These are phyloP conservation scores for Incurvaria masculella DNA, from an alignment of 2,888 invertebrate species.

Conservation along the genomic window DNA sequence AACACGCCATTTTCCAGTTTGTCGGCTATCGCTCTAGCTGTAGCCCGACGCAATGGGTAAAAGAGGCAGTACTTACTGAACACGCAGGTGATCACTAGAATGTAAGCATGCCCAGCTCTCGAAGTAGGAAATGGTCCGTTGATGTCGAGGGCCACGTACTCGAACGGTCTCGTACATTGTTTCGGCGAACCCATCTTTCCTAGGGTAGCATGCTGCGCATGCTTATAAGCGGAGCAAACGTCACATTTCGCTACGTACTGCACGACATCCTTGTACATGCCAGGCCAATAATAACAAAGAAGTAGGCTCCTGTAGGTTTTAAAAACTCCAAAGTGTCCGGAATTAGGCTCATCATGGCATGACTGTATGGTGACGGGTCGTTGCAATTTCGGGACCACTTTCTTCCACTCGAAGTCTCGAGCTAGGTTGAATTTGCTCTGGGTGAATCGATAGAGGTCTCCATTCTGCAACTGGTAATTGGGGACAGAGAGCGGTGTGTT, in stretches of 20 bases:
- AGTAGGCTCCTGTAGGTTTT: constrained; percentile 18
- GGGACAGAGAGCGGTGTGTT: constrained; percentile 2
- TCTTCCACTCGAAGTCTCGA: neutral
- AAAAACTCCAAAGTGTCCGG: constrained; percentile 17
- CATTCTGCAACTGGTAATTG: constrained; percentile 6
- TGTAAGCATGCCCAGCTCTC: neutral
- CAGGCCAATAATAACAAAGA: constrained; percentile 16
- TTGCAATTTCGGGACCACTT: no score
- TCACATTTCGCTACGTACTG: constrained; percentile 12
- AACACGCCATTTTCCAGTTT: neutral
- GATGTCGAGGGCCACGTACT: constrained; percentile 16
- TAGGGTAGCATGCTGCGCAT: constrained; percentile 9
- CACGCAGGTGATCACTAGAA: neutral
- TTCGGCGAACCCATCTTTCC: constrained; percentile 18
- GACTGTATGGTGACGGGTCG: neutral
- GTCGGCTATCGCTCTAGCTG: neutral
- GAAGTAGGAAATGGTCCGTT: neutral
- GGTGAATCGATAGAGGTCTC: neutral
- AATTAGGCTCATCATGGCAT: constrained; percentile 7
- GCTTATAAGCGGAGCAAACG: constrained; percentile 12
- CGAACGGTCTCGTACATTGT: constrained; percentile 17
- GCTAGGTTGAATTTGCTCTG: neutral
- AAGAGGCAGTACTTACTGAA: neutral
- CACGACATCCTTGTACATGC: constrained; percentile 14
- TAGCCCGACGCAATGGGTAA: neutral